Conservation (phyloP, 2,888 invertebrate genomes). For the Brachypalpus laphriformis region DNA sequence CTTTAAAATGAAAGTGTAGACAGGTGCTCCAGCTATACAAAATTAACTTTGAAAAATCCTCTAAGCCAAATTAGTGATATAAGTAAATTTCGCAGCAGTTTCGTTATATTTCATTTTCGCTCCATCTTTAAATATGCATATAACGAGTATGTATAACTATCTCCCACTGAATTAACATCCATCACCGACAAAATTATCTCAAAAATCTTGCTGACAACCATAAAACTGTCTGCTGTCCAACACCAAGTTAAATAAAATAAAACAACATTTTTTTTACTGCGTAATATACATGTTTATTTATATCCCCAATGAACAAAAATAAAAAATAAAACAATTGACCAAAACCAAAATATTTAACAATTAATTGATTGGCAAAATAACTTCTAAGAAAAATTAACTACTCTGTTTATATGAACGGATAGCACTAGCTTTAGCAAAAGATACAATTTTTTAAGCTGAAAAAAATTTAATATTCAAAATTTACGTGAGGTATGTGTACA, state of each 20-base stretch:
- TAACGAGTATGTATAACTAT: too few species aligned
- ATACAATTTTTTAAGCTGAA: background rate
- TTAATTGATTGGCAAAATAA: too few species aligned
- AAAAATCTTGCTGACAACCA: background rate
- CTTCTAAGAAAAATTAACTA: background rate
- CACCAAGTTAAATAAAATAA: slow-evolving; percentile 67
- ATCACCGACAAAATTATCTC: background rate
- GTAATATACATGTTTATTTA: slow-evolving; percentile 36
- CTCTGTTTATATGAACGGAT: background rate
- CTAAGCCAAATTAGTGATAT: too few species aligned
- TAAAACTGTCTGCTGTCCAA: slow-evolving; percentile 31
- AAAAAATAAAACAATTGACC: slow-evolving; percentile 21
- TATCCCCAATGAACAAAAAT: slow-evolving; percentile 17
- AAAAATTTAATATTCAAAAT: background rate
- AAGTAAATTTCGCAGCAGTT: too few species aligned
- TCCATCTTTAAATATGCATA: too few species aligned
- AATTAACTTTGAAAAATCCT: too few species aligned
- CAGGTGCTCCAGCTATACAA: too few species aligned
- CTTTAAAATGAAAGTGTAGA: too few species aligned
- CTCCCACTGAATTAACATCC: background rate
- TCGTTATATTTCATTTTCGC: too few species aligned
- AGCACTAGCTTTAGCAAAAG: slow-evolving; percentile 1
- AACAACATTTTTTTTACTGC: slow-evolving; percentile 4
- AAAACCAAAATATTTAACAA: slow-evolving; percentile 23
- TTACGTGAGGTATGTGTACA: background rate